These are phyloP conservation scores for Oplegnathus fasciatus DNA, from an alignment of 2,113 vertebrate genomes.

Conservation along the genomic window DNA sequence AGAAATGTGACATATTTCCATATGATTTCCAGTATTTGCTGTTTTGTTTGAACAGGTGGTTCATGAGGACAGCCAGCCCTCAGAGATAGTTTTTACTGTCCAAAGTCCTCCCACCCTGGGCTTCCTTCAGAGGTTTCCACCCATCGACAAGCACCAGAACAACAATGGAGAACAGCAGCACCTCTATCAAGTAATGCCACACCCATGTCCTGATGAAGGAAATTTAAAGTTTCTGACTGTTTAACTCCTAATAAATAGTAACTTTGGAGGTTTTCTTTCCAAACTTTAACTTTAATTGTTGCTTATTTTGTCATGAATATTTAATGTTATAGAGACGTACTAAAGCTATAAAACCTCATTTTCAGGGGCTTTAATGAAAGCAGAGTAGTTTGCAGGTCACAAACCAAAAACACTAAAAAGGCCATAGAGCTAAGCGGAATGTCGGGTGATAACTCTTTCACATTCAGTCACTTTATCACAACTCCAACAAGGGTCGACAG, in stretches of 20 bases:
- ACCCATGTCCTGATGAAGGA: background rate
- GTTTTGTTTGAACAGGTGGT: conserved; percentile 81
- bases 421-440: background rate
- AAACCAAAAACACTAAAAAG: background rate
- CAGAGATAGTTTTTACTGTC: conserved; percentile 86
- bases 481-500: background rate
- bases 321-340: background rate
- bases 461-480: background rate
- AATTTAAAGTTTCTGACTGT: background rate
- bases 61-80: conserved; percentile 85
- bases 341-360: background rate
- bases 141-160: conserved; percentile 48
- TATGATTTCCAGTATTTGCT: background rate
- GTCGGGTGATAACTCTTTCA: background rate
- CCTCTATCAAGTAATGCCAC: conserved; percentile 39
- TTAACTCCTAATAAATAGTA: background rate
- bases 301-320: background rate
- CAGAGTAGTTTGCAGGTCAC: background rate
- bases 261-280: background rate
- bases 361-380: background rate
- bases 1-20: background rate
- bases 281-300: background rate
- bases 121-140: conserved; percentile 77
- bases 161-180: conserved; percentile 33
- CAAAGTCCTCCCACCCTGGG: conserved; percentile 82